Base-by-base conservation (phyloP, 2,888 invertebrate species). In the Tortrix viridana region DNA sequence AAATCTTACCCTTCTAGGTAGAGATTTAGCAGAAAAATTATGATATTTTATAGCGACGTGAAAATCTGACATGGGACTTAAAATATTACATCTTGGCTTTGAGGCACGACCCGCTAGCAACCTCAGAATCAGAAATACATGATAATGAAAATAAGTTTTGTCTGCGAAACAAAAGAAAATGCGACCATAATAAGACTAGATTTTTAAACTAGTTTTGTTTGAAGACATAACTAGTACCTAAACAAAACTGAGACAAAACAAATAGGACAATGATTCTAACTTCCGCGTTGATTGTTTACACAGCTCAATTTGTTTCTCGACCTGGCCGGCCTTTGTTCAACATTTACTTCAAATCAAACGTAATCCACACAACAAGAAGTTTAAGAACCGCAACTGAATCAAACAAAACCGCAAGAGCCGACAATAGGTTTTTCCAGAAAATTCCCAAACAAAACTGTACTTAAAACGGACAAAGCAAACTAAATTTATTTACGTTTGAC, bases 1-100 rank as follows among this genome's bases (percentile, higher is more conserved):
- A 73, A 84, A 82, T 82, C 84, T 85, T 87, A 89, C 89, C 88
- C 82, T 84, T 86, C 75, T 72, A 75, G 57, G 56, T 44, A 43
- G 58, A 63, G 57, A 63, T 63, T 63, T 57, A 41, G 18, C 53
- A 53, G 46, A 58, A 58, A 63, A 63, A 63, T 56, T 41, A 63
- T 52, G 26, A 53, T 53, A 58, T 63, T 63, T 63, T 53, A 57
- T 53, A 57, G 63, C 20, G 38, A 52, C 44, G 20, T 38, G 23
- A 16, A 56, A 56, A 38, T 52, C 44, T 62, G 46, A 46, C 50
- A 20, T 18, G 38, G 18, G n/a, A 53, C 37, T 57, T 20, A 46
- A 52, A 47, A 50, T 41, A 9, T 54, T 44, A 22, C 1, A 41
- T 12, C 41, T 5, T 6, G n/a, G 41, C n/a, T n/a, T 41, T n/a